Evolutionary conservation across 2,113 vertebrate species (phyloP).

Genomic region (Fulica atra): DNA sequence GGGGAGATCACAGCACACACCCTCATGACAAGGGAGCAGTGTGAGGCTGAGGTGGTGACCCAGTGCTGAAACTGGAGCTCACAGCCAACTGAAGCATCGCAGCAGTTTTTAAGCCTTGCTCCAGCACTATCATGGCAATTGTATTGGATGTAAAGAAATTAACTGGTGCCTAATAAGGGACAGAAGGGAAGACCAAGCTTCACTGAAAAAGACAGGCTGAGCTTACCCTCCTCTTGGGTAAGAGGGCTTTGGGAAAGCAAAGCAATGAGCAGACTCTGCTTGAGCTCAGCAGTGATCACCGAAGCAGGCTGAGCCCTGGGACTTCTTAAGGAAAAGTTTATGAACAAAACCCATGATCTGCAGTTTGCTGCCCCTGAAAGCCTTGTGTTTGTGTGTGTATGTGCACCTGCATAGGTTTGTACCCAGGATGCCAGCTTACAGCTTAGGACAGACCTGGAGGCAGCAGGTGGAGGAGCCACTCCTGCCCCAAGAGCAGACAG

Average conservation of each 20-base stretch:
- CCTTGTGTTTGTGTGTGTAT: not conserved
- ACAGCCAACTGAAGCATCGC: not conserved
- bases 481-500: not conserved
- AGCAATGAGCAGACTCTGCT: not conserved
- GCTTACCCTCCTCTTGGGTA: not conserved
- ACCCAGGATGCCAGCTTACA: not conserved
- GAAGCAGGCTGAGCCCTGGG: not conserved
- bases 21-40: fast-evolving
- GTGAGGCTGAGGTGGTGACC: not conserved
- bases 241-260: not conserved
- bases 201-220: not conserved
- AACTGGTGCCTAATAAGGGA: not conserved
- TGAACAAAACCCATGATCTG: not conserved
- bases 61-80: not conserved
- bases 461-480: not conserved
- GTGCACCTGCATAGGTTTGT: not conserved
- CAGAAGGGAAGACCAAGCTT: not conserved
- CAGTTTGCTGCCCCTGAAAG: not conserved
- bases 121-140: not conserved
- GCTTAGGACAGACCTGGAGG: not conserved
- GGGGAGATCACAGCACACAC: fast-evolving
- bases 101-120: not conserved
- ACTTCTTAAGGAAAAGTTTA: not conserved
- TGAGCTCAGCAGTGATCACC: not conserved
- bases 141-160: not conserved